Conservation (phyloP, 1,140 invertebrate genomes). For the Conus ventricosus region DNA sequence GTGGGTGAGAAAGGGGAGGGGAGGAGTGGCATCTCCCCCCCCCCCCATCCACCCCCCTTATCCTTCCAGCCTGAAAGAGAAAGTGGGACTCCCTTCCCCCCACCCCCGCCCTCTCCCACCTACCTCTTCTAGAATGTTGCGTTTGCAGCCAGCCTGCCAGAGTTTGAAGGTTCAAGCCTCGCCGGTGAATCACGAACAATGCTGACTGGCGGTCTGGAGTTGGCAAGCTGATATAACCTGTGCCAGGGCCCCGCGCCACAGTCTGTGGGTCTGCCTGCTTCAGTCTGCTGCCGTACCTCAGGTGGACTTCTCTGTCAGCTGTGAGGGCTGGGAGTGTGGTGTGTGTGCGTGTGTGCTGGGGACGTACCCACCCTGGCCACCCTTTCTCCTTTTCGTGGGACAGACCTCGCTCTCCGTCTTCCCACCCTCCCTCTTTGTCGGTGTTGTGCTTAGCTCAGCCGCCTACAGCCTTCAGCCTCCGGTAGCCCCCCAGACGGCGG, state of each 20-base stretch:
- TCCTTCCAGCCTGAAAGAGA: not conserved
- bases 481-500: not conserved
- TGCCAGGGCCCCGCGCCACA: not conserved
- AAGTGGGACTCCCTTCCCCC: not conserved
- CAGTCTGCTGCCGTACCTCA: not conserved
- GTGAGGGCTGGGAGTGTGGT: not conserved
- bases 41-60: not conserved
- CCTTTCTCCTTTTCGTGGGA: not conserved
- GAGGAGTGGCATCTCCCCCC: not conserved
- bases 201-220: not conserved
- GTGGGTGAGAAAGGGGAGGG: not conserved
- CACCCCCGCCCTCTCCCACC: not conserved
- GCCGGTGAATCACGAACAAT: constrained; percentile 29
- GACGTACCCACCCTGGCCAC: not conserved
- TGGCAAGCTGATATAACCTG: constrained; percentile 10
- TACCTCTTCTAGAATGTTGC: not conserved
- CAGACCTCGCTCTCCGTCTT: not conserved
- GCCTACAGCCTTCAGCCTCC: not conserved
- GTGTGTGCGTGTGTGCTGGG: not conserved
- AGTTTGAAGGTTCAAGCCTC: not conserved
- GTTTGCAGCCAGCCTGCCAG: not conserved
- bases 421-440: not conserved
- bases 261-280: not conserved
- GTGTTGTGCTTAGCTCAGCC: not conserved
- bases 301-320: not conserved